Base-by-base conservation (phyloP, 2,888 invertebrate genomes). In the Drosophila hamatofila region DNA sequence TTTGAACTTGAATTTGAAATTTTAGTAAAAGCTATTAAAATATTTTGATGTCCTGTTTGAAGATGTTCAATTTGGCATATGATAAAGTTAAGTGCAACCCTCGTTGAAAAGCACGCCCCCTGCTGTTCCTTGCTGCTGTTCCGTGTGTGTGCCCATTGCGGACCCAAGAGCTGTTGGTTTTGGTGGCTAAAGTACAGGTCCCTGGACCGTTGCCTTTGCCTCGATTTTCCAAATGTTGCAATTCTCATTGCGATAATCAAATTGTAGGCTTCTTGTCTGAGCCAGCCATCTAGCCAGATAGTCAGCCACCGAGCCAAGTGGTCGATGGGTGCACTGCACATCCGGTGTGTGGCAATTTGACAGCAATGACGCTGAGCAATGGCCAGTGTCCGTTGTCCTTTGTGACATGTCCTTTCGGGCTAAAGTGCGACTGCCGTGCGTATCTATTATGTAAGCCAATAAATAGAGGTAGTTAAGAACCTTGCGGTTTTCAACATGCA, bases 171-270 rank as follows among this genome's bases (percentile, higher is more conserved):
- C 37, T 55, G 55, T 6, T 21, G 30, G 52, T 16, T n/a, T 30
- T 27, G 51, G 49, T 44, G 56, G 56, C 37, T 23, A 30, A 42
- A 23, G 33, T 27, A 25, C 30, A n/a, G 33, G 23, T 37, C 41
- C 41, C 64, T 56, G 54, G 54, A 59, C 56, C 61, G 27, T 51
- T 39, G 73, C 48, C 55, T 35, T 49, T 52, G 39, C 11, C 41
- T 41, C 58, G 54, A 25, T 59, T 41, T 23, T n/a, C 80, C 83
- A 83, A 88, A 83, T 90, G 89, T 78, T 73, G 81, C 88, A 86
- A 80, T 90, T 85, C 90, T 89, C 90, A 90, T 89, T 85, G 83
- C 75, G 80, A 89, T 90, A 90, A 91, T 90, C 89, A 90, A 91
- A 91, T 91, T 91, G 88, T 77, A 89, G 85, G 90, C 82, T 91